A percentile compares a stretch with the other conserved stretches of the same genome.
Conservation (phyloP, 2,888 invertebrate species). For the Syrphus vitripennis region DNA sequence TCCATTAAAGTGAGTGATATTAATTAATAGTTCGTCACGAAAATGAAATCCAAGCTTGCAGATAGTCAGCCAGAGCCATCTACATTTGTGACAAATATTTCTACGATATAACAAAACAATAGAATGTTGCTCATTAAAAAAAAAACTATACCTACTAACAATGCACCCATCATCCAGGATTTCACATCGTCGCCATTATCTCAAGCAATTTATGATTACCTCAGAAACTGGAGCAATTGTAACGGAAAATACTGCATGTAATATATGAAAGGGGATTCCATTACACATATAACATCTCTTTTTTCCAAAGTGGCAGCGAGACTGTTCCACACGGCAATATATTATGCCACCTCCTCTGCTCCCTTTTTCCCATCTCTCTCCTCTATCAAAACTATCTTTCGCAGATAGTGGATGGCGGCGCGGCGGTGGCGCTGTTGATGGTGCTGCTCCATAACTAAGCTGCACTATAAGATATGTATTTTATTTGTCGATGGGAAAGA, state of each 20-base stretch:
- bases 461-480: not conserved
- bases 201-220: slow-evolving; percentile 37
- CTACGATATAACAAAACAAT: slow-evolving; percentile 25
- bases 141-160: slow-evolving; percentile 18
- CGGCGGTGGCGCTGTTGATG: no score
- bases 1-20: not conserved
- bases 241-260: slow-evolving; percentile 22
- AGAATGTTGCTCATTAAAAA: slow-evolving; percentile 39
- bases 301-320: slow-evolving; percentile 24
- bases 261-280: slow-evolving; percentile 35
- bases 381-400: not conserved
- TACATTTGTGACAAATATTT: slow-evolving; percentile 23
- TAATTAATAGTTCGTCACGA: slow-evolving; percentile 32
- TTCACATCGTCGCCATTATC: slow-evolving; percentile 21
- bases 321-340: not conserved
- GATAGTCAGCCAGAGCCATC: not conserved
- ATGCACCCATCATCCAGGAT: slow-evolving; percentile 9
- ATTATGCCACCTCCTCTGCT: not conserved
- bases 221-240: slow-evolving; percentile 57
- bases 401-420: not conserved
- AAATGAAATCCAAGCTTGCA: not conserved
- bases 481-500: slow-evolving; percentile 57
- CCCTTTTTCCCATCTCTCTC: no score
- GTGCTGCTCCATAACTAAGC: not conserved
- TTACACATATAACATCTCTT: slow-evolving; percentile 18